Conservation (phyloP, 1,140 invertebrate species). For the Bombus terrestris region DNA sequence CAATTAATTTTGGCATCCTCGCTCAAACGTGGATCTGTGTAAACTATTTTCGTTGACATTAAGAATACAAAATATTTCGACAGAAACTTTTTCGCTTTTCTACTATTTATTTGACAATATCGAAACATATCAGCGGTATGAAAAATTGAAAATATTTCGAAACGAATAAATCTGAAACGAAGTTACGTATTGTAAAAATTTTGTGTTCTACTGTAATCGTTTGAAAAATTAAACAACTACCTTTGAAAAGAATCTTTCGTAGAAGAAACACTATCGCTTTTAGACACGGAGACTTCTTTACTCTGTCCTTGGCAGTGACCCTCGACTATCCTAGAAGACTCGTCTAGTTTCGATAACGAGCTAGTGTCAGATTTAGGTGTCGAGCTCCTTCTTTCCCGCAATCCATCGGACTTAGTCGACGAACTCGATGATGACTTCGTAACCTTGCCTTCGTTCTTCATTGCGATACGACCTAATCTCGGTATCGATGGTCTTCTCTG, state of each 20-base stretch:
- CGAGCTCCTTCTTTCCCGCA: conserved; percentile 57
- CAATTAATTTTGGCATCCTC: background rate
- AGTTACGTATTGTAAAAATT: background rate
- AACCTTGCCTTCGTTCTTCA: conserved; percentile 65
- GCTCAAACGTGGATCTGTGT: background rate
- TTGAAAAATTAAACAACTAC: conserved; percentile 7
- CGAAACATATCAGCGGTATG: background rate
- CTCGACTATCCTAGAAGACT: conserved; percentile 49
- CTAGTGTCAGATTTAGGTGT: conserved; percentile 59
- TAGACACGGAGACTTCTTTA: conserved; percentile 26
- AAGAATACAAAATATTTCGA: background rate
- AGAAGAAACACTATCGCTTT: conserved; percentile 27
- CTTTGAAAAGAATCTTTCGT: conserved; percentile 65
- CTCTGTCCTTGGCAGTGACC: conserved; percentile 37
- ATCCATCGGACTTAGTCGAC: conserved; percentile 54
- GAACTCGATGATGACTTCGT: conserved; percentile 52
- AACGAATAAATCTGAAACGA: background rate
- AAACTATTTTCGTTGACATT: background rate
- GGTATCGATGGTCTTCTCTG: conserved; percentile 61
- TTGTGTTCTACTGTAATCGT: no score
- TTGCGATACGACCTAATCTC: conserved; percentile 50
- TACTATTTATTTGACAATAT: background rate
- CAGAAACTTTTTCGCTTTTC: background rate
- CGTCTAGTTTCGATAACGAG: conserved; percentile 57
- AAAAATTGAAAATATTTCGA: background rate